Evolutionary conservation across 2,113 vertebrate genomes (phyloP).

Genomic region (Conger conger): DNA sequence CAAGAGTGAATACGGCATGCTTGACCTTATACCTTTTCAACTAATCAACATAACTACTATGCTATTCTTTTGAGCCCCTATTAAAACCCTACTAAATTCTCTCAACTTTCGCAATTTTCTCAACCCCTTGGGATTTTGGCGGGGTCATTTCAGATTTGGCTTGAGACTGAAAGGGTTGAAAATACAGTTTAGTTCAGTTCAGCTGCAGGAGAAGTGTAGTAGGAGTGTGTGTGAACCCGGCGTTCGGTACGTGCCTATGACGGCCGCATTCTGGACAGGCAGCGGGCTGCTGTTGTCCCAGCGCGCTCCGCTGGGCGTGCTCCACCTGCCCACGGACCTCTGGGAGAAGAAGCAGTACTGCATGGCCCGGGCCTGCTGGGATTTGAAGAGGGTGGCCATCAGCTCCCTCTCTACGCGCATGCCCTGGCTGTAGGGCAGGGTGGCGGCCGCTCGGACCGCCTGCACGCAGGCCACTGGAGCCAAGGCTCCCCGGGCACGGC

Average conservation of each 20-base stretch:
- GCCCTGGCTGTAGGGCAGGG: conserved; percentile 71
- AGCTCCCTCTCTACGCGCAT: conserved; percentile 73
- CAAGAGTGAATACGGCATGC: too few species aligned
- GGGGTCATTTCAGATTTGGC: too few species aligned
- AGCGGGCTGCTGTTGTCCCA: conserved; percentile 74
- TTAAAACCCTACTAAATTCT: too few species aligned
- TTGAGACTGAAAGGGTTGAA: too few species aligned
- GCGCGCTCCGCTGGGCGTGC: conserved; percentile 66
- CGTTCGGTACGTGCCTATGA: conserved; percentile 76
- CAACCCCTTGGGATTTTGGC: too few species aligned
- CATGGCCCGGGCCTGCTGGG: conserved; percentile 80
- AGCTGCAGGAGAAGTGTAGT: too few species aligned
- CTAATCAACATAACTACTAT: too few species aligned
- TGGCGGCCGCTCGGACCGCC: conserved; percentile 72
- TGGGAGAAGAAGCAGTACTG: conserved; percentile 87
- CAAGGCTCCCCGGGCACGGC: conserved; percentile 67
- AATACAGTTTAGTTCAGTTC: neutral
- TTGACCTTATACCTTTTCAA: too few species aligned
- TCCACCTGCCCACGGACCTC: conserved; percentile 74
- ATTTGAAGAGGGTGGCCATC: conserved; percentile 67
- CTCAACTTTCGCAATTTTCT: too few species aligned
- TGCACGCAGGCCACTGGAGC: conserved; percentile 80
- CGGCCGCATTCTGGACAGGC: conserved; percentile 70
- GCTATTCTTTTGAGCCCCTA: too few species aligned
- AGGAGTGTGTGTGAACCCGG: too few species aligned